Evolutionary conservation across 2,113 vertebrate genomes (phyloP), one percentile per base, ranked within the genome.

Genomic region (Motacilla tschutschensis): DNA sequence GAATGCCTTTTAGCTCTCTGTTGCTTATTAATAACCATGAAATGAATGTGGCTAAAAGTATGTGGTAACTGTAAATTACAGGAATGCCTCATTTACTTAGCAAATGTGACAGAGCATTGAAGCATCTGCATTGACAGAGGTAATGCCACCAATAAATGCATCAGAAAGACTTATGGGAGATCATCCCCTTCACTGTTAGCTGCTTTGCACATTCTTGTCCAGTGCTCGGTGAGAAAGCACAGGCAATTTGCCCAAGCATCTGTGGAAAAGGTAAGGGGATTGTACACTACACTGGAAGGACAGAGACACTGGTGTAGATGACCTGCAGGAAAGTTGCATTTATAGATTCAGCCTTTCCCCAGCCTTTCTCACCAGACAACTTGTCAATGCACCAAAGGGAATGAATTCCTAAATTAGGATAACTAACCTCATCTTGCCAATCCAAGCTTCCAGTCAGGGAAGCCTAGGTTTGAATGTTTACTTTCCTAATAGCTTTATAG

Each of bases 11-110:
- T 79, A 62, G 35, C 33, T 47, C 33, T 70, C 66, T 69, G 26
- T 47, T 87, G 28, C 66, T 89, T 72, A 73, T 63, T 82, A 93
- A 82, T 51, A 63, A 89, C 63, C 75, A 76, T 76, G 47, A 83
- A 79, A 77, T 46, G 79, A 84, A 77, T n/a, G 41, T 31, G 46
- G 25, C 40, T 70, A 84, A 92, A 95, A 79, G 59, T 40, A 74
- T 10, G 19, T 71, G 38, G 16, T 26, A 76, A 74, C 44, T 79
- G 41, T 50, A 90, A 91, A 82, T 79, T 77, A 26, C 31, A 82
- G 3, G 4, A 77, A 79, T 46, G 57, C 21, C 26, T 86, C 48
- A 60, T 33, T 53, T 50, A 40, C 41, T 53, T 44, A 53, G 17
- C 35, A 36, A 70, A 77, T 38, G 17, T 63, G 41, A 26, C 57